Evolutionary conservation across 2,888 invertebrate genomes (phyloP), one percentile per base, ranked within the genome.

Genomic region (Luperina nickerlii): DNA sequence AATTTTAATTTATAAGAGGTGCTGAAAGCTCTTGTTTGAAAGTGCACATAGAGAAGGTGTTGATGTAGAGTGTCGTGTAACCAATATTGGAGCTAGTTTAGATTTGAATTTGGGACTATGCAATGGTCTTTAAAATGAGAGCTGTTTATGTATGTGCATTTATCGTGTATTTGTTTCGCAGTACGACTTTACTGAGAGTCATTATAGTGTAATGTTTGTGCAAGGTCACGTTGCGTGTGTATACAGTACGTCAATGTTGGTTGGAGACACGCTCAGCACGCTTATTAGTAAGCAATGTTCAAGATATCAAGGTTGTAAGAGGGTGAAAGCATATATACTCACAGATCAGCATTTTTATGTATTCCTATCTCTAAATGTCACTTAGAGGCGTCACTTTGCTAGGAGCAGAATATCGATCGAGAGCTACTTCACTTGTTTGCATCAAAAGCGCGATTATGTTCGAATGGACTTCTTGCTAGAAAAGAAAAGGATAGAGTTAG

Each of bases 51-150:
- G 79, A 54, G 57, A 76, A 62, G 27, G 62, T 68, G 65, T 63
- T 78, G 54, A 68, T 42, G 71, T 77, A 68, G 48, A 70, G 70
- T 81, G 42, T 76, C 54, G 57, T 67, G 54, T 18, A 65, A 73
- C 45, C 57, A 74, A 80, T n/a, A 66, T 68, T 69, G 68, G 82
- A 77, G 86, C 76, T 86, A 86, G 72, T 65, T 84, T 81, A 84
- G 74, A 75, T 76, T 81, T 80, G 57, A 71, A 79, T 78, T 70
- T 74, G 76, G 86, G 82, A 85, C 89, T 88, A 83, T 89, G 24
- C 76, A 83, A 87, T 88, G 76, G 88, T 89, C 86, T 80, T 73
- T 86, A 84, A 83, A 81, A 78, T 70, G 70, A 51, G 78, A 74
- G 71, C 79, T 84, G 74, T 84, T 79, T 57, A 78, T 74, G 80